Evolutionary conservation across 2,888 invertebrate species (phyloP).

Genomic region (Lathronympha strigana): DNA sequence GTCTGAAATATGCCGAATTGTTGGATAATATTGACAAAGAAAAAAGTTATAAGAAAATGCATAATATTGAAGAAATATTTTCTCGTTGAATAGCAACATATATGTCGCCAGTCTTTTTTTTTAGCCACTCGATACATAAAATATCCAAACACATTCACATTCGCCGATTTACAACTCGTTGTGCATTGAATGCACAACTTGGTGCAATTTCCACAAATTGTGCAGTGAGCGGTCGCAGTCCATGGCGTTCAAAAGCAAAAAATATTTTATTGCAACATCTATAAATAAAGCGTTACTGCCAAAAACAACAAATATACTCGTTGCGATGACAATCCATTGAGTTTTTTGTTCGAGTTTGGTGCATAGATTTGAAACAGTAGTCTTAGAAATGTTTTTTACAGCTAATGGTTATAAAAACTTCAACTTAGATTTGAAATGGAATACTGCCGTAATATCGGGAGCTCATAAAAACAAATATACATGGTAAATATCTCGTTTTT

Average conservation of each 20-base stretch:
- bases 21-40: too few relatives aligned
- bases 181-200: conserved; percentile 1
- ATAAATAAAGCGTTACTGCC: conserved; percentile 33
- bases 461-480: too few relatives aligned
- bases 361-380: conserved; percentile 10
- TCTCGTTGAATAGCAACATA: too few relatives aligned
- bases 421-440: too few relatives aligned
- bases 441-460: too few relatives aligned
- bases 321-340: conserved; percentile 39
- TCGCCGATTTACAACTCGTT: background rate
- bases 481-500: too few relatives aligned
- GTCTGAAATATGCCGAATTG: too few relatives aligned
- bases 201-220: conserved; percentile 3
- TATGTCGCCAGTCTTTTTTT: too few relatives aligned
- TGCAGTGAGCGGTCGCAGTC: conserved; percentile 4
- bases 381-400: background rate
- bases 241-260: conserved; percentile 16
- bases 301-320: conserved; percentile 35
- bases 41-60: too few relatives aligned
- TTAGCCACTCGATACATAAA: background rate
- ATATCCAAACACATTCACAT: background rate
- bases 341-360: conserved; percentile 21
- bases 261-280: conserved; percentile 34
- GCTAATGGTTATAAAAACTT: too few relatives aligned
- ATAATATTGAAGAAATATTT: too few relatives aligned